Evolutionary conservation across 2,888 invertebrate genomes (phyloP).

Genomic region (Plagodis dolabraria): DNA sequence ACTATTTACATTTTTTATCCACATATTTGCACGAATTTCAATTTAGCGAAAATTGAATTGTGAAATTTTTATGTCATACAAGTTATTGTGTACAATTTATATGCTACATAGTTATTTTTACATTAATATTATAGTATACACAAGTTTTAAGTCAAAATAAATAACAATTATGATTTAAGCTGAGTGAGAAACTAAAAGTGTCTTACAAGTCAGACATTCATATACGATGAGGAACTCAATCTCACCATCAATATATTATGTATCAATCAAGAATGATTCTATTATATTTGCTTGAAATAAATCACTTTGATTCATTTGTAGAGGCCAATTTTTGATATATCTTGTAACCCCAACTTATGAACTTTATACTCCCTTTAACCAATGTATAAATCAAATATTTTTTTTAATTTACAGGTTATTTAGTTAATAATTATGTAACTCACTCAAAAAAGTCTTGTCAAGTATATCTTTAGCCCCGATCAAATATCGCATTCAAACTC

Average conservation of each 20-base stretch:
- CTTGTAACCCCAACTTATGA: no score
- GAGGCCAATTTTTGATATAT: no score
- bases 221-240: background rate
- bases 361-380: no score
- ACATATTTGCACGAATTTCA: conserved; percentile 48
- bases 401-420: no score
- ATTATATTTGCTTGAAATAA: no score
- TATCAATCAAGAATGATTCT: no score
- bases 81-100: conserved; percentile 15
- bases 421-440: background rate
- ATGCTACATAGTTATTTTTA: conserved; percentile 19
- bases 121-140: conserved; percentile 12
- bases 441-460: conserved; percentile 29
- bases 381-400: no score
- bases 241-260: no score
- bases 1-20: conserved; percentile 65
- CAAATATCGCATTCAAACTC: conserved; percentile 87
- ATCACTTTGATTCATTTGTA: no score
- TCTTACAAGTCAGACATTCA: background rate
- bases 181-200: background rate
- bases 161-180: conserved; percentile 16
- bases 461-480: conserved; percentile 20
- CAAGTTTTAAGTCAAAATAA: conserved; percentile 34
- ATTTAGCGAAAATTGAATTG: conserved; percentile 49
- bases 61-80: conserved; percentile 40